Evolutionary conservation across 2,888 invertebrate species (phyloP), one percentile per base, ranked within the genome.

Genomic region (Andricus quercusramuli): DNA sequence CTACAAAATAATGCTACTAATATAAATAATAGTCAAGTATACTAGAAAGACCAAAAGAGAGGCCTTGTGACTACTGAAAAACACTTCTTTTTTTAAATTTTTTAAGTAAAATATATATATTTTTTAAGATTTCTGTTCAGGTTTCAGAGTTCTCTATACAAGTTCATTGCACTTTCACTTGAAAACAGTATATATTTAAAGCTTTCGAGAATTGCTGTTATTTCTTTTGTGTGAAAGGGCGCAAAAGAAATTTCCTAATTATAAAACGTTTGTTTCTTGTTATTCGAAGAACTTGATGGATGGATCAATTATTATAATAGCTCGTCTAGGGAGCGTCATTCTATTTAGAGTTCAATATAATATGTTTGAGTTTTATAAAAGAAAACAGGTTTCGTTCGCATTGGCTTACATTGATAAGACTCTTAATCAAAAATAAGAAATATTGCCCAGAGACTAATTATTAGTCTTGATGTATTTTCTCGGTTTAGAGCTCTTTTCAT

Each of bases 1-100:
- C n/a, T 32, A 66, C 41, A 70, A 47, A 80, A n/a, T 41, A 78
- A 65, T 65, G 47, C 9, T 41, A 70, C 64, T 37, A 64, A 70
- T 22, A 62, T 37, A 59, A 68, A 66, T 68, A 47, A 70, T 51
- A 70, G n/a, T 37, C 51, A 44, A 37, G 22, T 59, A 15, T 47
- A 70, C 29, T 64, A 70, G 20, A 25, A 70, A 56, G 17, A 70
- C 47, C 70, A 70, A 51, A 51, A 29, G 70, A 70, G 32, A 51
- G 29, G 70, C 51, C 70, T 70, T 70, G 70, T 13, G 29, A 70
- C 25, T 47, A 70, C 13, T 70, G 32, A 20, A 47, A 29, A 32
- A 20, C 22, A 29, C 29, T 29, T 3, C 15, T 68, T 68, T 29
- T 68, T 29, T 9, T 13, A 44, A 37, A 44, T 70, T 70, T 70